These are phyloP conservation scores for Strix aluco DNA, from an alignment of 2,113 vertebrate species.

Conservation along the genomic window DNA sequence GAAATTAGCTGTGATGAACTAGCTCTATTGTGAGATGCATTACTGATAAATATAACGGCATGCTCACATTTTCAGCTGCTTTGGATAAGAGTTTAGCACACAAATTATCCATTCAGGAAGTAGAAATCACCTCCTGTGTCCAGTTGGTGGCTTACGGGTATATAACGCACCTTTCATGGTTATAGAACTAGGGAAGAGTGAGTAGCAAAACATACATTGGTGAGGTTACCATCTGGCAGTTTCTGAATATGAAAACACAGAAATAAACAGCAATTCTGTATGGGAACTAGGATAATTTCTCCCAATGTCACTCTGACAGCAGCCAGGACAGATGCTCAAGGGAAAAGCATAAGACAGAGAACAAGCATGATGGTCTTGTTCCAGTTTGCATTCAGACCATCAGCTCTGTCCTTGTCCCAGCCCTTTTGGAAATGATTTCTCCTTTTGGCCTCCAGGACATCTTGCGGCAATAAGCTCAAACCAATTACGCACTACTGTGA, in stretches of 20 bases:
- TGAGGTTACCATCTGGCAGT: neutral
- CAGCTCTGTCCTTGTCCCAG: neutral
- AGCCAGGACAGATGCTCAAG: neutral
- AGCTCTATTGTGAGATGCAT: neutral
- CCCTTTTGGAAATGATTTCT: neutral
- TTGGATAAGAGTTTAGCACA: neutral
- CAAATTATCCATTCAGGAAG: neutral
- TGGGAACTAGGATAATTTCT: neutral
- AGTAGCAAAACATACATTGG: neutral
- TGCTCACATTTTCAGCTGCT: neutral
- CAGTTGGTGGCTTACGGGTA: rapidly evolving
- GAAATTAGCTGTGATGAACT: neutral
- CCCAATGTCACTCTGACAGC: neutral
- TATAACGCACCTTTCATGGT: neutral
- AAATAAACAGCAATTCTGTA: rapidly evolving
- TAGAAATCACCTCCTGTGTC: neutral
- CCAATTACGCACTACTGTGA: neutral
- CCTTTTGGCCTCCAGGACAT: neutral
- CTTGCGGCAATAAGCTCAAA: neutral
- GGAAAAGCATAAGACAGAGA: neutral
- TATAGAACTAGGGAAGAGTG: neutral
- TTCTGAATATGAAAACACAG: neutral
- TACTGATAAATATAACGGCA: neutral
- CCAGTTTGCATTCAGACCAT: neutral
- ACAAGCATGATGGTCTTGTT: neutral